A percentile compares a stretch with the other conserved stretches of the same genome.
Evolutionary conservation across 2,797 vertebrate species (phyloP).

Genomic region (Apodemus agrarius): DNA sequence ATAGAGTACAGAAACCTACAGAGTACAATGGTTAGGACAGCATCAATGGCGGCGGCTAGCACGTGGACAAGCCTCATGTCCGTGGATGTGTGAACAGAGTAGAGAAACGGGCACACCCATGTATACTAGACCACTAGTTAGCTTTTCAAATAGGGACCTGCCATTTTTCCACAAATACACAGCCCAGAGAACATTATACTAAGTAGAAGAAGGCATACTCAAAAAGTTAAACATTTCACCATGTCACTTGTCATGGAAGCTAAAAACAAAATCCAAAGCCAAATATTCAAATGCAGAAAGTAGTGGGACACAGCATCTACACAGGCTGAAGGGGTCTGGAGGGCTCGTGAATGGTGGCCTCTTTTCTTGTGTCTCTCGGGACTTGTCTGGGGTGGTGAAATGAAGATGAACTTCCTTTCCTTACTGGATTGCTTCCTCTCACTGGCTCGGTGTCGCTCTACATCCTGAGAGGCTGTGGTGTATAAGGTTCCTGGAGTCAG

Average conservation of each 20-base stretch:
- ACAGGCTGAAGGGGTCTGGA: neutral
- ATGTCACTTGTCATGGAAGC: neutral
- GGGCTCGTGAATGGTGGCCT: neutral
- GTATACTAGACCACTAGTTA: neutral
- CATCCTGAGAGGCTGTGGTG: slow-evolving; percentile 79
- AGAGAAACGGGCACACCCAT: neutral
- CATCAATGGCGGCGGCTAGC: neutral
- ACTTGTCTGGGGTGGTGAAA: neutral
- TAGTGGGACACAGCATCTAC: neutral
- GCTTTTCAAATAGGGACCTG: neutral
- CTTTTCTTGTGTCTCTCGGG: neutral
- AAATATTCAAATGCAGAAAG: neutral
- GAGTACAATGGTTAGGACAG: neutral
- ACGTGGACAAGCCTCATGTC: neutral
- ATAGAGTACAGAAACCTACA: no score
- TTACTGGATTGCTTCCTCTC: slow-evolving; percentile 76
- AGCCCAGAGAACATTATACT: neutral
- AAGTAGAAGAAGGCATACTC: neutral
- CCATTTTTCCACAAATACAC: neutral
- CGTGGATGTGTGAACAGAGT: no score
- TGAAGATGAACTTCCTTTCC: neutral
- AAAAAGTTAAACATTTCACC: neutral
- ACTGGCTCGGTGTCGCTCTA: slow-evolving; percentile 80
- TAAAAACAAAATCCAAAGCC: neutral
- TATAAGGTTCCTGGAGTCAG: slow-evolving; percentile 81